phyloP scores from a whole-genome alignment of 2,888 invertebrate species.

The Trachelus stipa region DNA sequence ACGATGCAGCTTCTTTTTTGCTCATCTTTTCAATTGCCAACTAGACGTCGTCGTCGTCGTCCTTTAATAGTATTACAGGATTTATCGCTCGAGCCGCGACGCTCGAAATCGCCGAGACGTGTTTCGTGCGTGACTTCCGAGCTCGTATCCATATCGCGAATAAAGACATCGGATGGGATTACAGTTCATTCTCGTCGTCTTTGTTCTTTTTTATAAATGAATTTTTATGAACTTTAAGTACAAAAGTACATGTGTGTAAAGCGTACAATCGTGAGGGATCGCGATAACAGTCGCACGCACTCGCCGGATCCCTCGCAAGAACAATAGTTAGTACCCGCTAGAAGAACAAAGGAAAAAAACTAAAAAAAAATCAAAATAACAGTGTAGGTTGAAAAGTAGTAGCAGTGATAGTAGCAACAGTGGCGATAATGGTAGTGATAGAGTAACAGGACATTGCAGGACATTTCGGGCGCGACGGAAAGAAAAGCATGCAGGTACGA shows the following conservation, averaged over 20 bases:
- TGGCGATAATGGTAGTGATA: background rate
- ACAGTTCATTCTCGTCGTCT: background rate
- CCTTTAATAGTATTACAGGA: background rate
- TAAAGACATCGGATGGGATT: background rate
- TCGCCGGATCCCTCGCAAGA: background rate
- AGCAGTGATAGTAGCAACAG: background rate
- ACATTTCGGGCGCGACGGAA: constrained; percentile 27
- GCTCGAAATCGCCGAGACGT: no score
- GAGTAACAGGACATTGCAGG: background rate
- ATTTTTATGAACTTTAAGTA: constrained; percentile 9
- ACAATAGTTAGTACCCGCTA: background rate
- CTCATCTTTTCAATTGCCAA: background rate
- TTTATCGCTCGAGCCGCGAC: background rate
- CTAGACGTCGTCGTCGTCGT: background rate
- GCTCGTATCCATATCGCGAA: background rate
- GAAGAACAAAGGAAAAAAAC: background rate
- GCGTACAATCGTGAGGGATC: background rate
- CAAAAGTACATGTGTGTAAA: constrained; percentile 2
- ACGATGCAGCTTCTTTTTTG: background rate
- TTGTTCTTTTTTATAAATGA: background rate
- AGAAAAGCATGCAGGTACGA: constrained; percentile 51
- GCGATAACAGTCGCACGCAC: background rate
- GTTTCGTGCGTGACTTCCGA: background rate
- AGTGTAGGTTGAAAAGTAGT: background rate
- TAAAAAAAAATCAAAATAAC: background rate